Conservation (phyloP, 2,888 invertebrate genomes). For the Nyleta sp. region DNA sequence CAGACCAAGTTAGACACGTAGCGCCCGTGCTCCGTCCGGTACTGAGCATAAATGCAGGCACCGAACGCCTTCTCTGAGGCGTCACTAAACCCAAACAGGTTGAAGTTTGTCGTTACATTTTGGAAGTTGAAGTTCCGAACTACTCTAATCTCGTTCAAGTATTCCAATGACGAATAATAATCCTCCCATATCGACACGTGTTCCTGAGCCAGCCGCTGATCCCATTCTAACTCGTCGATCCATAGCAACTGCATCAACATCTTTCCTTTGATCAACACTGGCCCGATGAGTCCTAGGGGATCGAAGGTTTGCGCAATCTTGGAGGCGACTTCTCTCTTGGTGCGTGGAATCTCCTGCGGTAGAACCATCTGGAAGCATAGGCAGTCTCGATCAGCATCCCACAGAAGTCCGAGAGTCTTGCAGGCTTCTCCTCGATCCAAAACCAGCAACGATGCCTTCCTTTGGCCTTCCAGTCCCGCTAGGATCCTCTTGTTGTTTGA, state of each 20-base stretch:
- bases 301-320: neutral
- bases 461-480: neutral
- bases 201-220: neutral
- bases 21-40: too few species aligned
- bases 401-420: conserved; percentile 6
- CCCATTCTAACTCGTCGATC: conserved; percentile 30
- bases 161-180: neutral
- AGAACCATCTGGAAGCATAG: neutral
- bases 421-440: neutral
- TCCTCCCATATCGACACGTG: neutral
- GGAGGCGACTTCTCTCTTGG: neutral
- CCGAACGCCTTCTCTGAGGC: conserved; percentile 4
- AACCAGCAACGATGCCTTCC: neutral
- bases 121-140: neutral
- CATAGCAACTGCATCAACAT: conserved; percentile 51
- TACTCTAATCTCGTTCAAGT: neutral
- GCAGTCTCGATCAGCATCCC: neutral
- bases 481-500: neutral
- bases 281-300: conserved; percentile 23
- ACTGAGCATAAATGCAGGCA: neutral
- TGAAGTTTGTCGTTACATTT: neutral
- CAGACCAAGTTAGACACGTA: neutral
- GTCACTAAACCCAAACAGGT: conserved; percentile 5
- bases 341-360: neutral
- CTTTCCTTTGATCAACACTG: conserved; percentile 53